These are phyloP conservation scores for Dicentrarchus labrax DNA, from an alignment of 2,113 vertebrate genomes.

Conservation along the genomic window DNA sequence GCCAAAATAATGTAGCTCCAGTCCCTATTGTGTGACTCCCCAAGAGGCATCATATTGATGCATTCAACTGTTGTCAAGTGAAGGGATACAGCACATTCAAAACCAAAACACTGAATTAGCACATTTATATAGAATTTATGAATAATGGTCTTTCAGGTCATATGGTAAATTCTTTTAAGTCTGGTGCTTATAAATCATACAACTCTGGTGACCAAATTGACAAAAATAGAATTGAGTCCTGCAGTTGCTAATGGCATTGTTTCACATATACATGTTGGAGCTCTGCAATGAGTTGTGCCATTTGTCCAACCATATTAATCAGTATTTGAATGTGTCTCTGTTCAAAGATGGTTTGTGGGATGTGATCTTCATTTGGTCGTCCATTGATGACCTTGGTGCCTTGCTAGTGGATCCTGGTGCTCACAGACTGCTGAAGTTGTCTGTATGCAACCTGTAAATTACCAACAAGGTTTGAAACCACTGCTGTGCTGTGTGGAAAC, in stretches of 20 bases:
- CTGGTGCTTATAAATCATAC: neutral
- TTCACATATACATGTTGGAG: neutral
- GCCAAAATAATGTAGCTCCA: slow-evolving; percentile 29
- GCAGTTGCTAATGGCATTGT: neutral
- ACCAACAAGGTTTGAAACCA: too few species aligned
- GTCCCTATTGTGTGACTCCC: slow-evolving; percentile 14
- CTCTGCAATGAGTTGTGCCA: neutral
- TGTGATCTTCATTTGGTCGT: too few species aligned
- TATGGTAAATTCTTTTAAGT: neutral
- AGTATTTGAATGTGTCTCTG: neutral
- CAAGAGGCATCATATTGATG: slow-evolving; percentile 11
- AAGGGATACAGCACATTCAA: neutral
- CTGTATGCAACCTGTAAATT: too few species aligned
- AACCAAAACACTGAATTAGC: neutral
- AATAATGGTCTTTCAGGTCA: neutral
- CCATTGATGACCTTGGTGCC: too few species aligned
- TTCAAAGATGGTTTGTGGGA: neutral
- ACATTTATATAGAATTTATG: slow-evolving; percentile 1
- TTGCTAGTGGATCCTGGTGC: too few species aligned
- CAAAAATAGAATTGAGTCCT: neutral
- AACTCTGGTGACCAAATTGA: neutral
- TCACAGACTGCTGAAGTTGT: too few species aligned
- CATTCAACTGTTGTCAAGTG: slow-evolving; percentile 30
- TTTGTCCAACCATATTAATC: neutral
- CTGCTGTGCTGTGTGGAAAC: too few species aligned